A percentile compares a stretch with the other conserved stretches of the same genome.
phyloP scores from a whole-genome alignment of 2,797 vertebrate species.

The Liparis tanakae region DNA sequence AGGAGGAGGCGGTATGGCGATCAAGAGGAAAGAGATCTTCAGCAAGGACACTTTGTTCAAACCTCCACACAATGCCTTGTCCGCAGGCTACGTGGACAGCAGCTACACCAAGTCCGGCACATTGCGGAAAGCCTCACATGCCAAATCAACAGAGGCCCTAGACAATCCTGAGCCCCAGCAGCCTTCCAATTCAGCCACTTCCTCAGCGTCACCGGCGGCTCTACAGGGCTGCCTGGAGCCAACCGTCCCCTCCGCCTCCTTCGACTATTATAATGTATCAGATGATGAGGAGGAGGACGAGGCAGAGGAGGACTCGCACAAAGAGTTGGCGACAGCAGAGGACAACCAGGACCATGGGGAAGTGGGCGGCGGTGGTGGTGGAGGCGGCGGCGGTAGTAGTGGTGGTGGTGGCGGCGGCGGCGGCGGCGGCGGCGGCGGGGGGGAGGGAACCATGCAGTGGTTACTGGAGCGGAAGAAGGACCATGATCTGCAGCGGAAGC shows the following conservation, averaged over 20 bases:
- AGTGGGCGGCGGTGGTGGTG: conserved; percentile 77
- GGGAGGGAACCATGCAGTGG: conserved; percentile 98
- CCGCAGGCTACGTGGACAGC: conserved; percentile 89
- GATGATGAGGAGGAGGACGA: conserved; percentile 98
- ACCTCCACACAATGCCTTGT: conserved; percentile 95
- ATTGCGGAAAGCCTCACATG: conserved; percentile 95
- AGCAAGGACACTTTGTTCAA: conserved; percentile 99
- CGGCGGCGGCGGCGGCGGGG: conserved; percentile 78
- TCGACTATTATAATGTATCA: conserved; percentile 99
- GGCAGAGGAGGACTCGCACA: conserved; percentile 90
- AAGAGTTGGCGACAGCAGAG: conserved; percentile 86
- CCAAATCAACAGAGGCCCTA: conserved; percentile 90
- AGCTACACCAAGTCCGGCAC: conserved; percentile 95
- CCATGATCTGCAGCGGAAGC: conserved; percentile 95
- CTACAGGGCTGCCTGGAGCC: conserved; percentile 92
- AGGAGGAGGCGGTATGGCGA: conserved; percentile 81
- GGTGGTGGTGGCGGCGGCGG: conserved; percentile 80
- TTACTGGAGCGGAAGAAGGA: conserved; percentile 97
- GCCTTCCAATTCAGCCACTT: conserved; percentile 87
- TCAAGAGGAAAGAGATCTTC: conserved; percentile 99
- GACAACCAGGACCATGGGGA: conserved; percentile 87
- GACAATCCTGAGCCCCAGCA: conserved; percentile 94
- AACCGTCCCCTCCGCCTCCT: conserved; percentile 87
- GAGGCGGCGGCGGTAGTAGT: conserved; percentile 77
- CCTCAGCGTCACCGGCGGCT: conserved; percentile 86